Base-by-base conservation (phyloP, 1,140 invertebrate genomes). In the Conopomorpha cramerella region DNA sequence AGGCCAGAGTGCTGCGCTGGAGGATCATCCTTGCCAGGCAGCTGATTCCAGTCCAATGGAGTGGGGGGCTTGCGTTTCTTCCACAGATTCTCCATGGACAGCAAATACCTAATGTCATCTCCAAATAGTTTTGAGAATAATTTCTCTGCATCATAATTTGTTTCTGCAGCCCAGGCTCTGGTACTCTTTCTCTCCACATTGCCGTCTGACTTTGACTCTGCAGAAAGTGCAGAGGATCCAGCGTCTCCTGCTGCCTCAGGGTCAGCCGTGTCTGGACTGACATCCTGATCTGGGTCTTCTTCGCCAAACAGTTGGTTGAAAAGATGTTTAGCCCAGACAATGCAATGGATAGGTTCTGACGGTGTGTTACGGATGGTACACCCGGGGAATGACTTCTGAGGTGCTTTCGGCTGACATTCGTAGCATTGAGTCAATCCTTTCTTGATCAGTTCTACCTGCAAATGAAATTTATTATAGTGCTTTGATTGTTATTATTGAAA, bases 301-400 rank as follows among this genome's bases (percentile, higher is more conserved):
- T 98, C 93, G 1, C 97, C 98, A 84, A 98, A 99, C 2, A 99
- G 79, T 78, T 99, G 98, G 80, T 98, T 99, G 66, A 99, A 99
- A 10, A 99, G 82, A 84, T 98, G 95, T 71, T 99, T 99, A 0
- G 95, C 91, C 98, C 98, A 99, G 2, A 99, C 95, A 53, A 99
- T 96, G 64, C 98, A 99, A 74, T 99, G 98, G 50, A 99, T 97
- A 0, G 95, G 92, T 67, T 99, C 96, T 8, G 95, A 98, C n/a
- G 98, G 98, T 3, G 98, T 99, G 61, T 99, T 99, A 30, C 98
- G 82, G 48, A 99, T 99, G 0, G 98, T 99, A 73, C 98, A 99
- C 1, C 95, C 94, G 1, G 98, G 96, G 77, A 89, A 99, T 8
- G 91, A 91, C 72, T 96, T 96, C 56, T 95, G 92, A 29, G 87